Base-by-base conservation (phyloP, 2,797 vertebrate species). In the Sylvia borin region DNA sequence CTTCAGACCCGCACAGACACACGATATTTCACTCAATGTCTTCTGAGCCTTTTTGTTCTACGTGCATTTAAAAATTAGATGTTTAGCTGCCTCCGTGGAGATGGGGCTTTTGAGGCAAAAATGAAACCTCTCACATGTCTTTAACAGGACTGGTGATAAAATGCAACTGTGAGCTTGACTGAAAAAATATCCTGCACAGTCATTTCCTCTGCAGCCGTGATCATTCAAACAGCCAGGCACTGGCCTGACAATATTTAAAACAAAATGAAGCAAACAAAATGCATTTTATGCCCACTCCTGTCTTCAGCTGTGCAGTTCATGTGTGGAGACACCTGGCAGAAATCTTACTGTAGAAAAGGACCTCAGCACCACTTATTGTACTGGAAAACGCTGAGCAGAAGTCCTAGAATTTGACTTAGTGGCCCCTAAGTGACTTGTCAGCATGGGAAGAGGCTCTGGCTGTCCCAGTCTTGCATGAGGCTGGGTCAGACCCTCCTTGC, bases 71-170 rank as follows among this genome's bases (percentile, higher is more conserved):
- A 93, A 83, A 94, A 85, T 81, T 31, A 72, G 78, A 20, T 27
- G 43, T 65, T 89, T 61, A 58, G 53, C 27, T 47, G 62, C 73
- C 67, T 90, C 42, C 1, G 4, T 2, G 0, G 82, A 84, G 85
- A 88, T 26, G 62, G 60, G 38, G 85, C 75, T 87, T 89, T 34
- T 31, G 82, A 92, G 53, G 90, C 55, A 79, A 66, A 91, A 90
- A 47, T 10, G 36, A 86, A 93, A 66, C 34, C 64, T 54, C 61
- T 13, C 40, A 25, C 32, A 15, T 2, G 32, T 38, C 82, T 90
- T 53, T 66, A 85, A 60, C 55, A 78, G 76, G 64, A 57, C 7
- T 13, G 34, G 74, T 58, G 88, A 91, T 75, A 89, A 88, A 92
- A 76, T n/a, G 42, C 93, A 83, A 82, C 71, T 66, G 73, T 38